These are phyloP conservation scores for Spondyliosoma cantharus DNA, from an alignment of 2,797 vertebrate species.

Conservation along the genomic window DNA sequence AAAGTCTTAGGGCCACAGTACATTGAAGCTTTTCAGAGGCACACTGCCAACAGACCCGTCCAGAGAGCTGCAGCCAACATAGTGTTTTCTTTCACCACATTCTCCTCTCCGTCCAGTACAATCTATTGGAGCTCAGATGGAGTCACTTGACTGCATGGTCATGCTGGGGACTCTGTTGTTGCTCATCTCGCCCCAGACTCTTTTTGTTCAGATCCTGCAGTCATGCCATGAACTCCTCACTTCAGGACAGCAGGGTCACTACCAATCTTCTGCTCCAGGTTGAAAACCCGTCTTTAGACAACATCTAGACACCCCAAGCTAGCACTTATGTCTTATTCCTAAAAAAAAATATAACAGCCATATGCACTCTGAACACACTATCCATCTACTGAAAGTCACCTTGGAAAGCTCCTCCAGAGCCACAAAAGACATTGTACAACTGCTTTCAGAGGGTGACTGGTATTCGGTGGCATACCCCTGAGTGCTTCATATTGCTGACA, in stretches of 20 bases:
- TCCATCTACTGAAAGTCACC: background rate
- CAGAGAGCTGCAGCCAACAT: background rate
- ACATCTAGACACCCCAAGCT: background rate
- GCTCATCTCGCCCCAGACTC: slow-evolving; percentile 3
- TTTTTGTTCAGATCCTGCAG: slow-evolving; percentile 14
- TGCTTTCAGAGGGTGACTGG: background rate
- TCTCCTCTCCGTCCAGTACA: background rate
- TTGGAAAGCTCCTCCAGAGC: background rate
- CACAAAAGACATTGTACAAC: background rate
- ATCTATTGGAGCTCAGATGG: background rate
- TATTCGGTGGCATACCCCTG: background rate
- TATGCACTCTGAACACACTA: background rate
- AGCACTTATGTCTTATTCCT: background rate
- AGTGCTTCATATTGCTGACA: background rate
- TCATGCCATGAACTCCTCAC: slow-evolving; percentile 1
- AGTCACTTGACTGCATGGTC: background rate
- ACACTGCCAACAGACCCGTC: background rate
- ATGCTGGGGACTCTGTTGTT: slow-evolving; percentile 1
- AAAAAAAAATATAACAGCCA: background rate
- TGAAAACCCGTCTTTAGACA: background rate
- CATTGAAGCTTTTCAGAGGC: no score
- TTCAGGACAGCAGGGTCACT: background rate
- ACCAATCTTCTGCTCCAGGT: background rate
- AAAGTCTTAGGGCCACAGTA: no score
- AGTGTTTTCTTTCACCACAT: background rate